Evolutionary conservation across 2,888 invertebrate genomes (phyloP).

Genomic region (Busseola fusca): DNA sequence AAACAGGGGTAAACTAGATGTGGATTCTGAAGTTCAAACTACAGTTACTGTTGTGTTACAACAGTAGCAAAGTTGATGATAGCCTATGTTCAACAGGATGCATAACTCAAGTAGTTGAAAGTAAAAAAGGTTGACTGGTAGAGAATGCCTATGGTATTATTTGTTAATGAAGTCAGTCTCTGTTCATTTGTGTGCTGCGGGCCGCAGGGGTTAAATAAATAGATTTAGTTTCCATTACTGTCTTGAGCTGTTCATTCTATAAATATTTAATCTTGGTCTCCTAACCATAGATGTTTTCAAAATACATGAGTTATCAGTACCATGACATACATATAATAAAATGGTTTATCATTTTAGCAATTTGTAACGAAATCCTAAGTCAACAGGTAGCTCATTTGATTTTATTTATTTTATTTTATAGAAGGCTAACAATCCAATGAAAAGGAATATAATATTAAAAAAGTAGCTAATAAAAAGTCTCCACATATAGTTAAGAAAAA

Average conservation of each 20-base stretch:
- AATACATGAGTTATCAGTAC: neutral
- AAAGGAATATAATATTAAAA: too few relatives aligned
- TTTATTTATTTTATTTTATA: too few relatives aligned
- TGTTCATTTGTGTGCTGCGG: too few relatives aligned
- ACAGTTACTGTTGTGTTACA: neutral
- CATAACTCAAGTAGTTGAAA: neutral
- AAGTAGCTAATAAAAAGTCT: too few relatives aligned
- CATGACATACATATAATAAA: constrained; percentile 13
- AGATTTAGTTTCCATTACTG: neutral
- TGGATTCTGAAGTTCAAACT: neutral
- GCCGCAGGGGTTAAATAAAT: too few relatives aligned
- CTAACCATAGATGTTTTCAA: constrained; percentile 14
- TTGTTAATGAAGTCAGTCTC: too few relatives aligned
- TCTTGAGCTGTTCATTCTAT: neutral
- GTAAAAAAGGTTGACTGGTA: neutral
- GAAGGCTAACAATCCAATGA: too few relatives aligned
- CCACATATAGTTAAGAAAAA: too few relatives aligned
- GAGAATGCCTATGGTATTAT: too few relatives aligned
- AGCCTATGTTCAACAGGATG: neutral
- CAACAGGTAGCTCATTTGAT: constrained; percentile 19
- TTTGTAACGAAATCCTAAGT: neutral
- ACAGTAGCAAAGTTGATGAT: neutral
- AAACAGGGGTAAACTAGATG: neutral
- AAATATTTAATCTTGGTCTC: constrained; percentile 17
- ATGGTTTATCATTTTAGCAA: neutral